Base-by-base conservation (phyloP, 2,888 invertebrate species). In the Operophtera brumata region DNA sequence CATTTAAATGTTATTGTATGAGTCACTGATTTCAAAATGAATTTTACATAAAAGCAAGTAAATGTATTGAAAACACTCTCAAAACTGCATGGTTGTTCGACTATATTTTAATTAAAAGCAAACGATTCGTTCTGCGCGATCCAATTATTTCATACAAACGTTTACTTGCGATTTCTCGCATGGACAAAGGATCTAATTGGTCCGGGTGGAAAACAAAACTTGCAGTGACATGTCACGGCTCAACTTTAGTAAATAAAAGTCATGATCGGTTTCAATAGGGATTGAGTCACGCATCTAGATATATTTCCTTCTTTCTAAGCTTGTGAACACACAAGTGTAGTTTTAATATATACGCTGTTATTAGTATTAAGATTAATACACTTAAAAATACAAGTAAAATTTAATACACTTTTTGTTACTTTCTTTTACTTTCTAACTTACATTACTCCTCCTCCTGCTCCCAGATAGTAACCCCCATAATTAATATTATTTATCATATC, bases 131-230 rank as follows among this genome's bases (percentile, higher is more conserved):
- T 45, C 13, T 41, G 32, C 36, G 41, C 41, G 20, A 36, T 47
- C 42, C 41, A 47, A 47, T 53, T 47, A 47, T 45, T 53, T 42
- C 32, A 47, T 11, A 47, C 52, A 32, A 41, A 53, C 41, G 48
- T 52, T 46, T 46, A 14, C 35, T 41, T 28, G 28, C 41, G 14
- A 42, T 53, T 42, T 42, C 36, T 46, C 40, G 41, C 47, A 20
- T 52, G 36, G 25, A 47, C 20, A 26, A 35, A 54, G 11, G 30
- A 11, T 49, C 30, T 41, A 46, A 41, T 54, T 46, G 45, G 41
- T 32, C 12, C 20, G 41, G 35, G 20, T 9, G 26, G 45, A 40
- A 32, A 54, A 28, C 30, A 26, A 20, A 53, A 28, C 13, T 28
- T 37, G 30, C 36, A 44, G 39, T 32, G 30, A 39, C 30, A 37